Percentiles rank a stretch among this genome's conserved stretches.
These are phyloP conservation scores for Rhizoglyphus robini DNA, from an alignment of 1,140 invertebrate genomes.

Conservation along the genomic window DNA sequence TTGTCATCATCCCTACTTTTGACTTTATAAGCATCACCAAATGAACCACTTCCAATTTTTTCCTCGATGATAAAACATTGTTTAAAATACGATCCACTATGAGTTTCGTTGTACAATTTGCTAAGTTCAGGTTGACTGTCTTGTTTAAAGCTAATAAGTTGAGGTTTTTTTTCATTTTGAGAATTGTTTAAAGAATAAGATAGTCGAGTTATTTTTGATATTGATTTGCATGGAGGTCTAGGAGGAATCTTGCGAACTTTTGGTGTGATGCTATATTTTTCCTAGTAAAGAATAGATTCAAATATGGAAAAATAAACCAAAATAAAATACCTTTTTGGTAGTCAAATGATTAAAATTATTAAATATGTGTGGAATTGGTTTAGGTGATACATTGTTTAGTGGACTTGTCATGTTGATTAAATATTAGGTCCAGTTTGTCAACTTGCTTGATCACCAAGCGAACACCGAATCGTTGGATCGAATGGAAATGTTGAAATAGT, in stretches of 20 bases:
- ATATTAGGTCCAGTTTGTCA: neutral
- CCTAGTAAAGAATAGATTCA: neutral
- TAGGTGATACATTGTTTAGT: slow-evolving; percentile 11
- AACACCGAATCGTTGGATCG: no score
- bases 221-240: slow-evolving; percentile 34
- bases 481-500: no score
- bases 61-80: slow-evolving; percentile 48
- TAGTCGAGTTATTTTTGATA: slow-evolving; percentile 34
- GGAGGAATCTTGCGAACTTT: slow-evolving; percentile 29
- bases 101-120: slow-evolving; percentile 32
- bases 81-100: slow-evolving; percentile 37
- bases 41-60: slow-evolving; percentile 54
- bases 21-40: slow-evolving; percentile 55
- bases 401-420: neutral
- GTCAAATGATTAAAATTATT: slow-evolving; percentile 33
- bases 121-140: slow-evolving; percentile 31
- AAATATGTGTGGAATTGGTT: slow-evolving; percentile 36
- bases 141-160: slow-evolving; percentile 34
- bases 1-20: slow-evolving; percentile 47
- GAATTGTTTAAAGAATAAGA: slow-evolving; percentile 23
- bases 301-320: neutral
- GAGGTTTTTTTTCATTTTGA: slow-evolving; percentile 28
- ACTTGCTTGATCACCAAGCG: no score
- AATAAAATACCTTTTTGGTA: slow-evolving; percentile 34
- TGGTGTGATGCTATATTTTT: slow-evolving; percentile 16